Evolutionary conservation across 2,888 invertebrate species (phyloP).

Genomic region (Octonoba sinensis): DNA sequence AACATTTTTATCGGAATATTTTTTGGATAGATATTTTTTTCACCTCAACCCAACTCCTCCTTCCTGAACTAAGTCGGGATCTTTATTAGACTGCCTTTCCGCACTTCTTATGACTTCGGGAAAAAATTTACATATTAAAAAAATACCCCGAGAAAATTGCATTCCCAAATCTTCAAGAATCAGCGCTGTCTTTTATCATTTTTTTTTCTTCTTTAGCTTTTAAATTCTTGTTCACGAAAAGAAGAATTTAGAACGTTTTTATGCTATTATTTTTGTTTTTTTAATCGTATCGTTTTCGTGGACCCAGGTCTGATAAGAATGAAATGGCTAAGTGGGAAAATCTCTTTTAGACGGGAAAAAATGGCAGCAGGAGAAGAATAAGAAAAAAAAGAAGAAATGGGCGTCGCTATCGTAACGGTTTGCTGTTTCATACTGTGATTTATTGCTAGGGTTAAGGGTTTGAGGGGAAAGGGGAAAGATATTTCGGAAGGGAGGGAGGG

Average conservation of each 20-base stretch:
- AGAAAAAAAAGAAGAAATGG: background rate
- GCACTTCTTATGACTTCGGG: conserved; percentile 2
- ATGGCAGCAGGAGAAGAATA: background rate
- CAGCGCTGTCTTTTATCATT: conserved; percentile 3
- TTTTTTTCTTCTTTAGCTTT: conserved; percentile 2
- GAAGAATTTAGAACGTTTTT: conserved; percentile 7
- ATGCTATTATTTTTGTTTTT: conserved; percentile 4
- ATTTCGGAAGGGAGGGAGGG: no score
- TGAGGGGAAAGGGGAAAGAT: background rate
- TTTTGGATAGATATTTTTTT: no score
- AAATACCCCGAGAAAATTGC: conserved; percentile 22
- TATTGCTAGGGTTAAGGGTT: conserved; percentile 44
- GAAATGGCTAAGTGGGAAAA: conserved; percentile 33
- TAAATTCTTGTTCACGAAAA: background rate
- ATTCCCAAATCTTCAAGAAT: conserved; percentile 5
- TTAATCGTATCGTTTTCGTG: conserved; percentile 35
- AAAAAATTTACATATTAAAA: conserved; percentile 45
- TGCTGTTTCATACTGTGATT: conserved; percentile 52
- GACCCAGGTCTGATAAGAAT: conserved; percentile 16
- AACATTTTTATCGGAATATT: conserved; percentile 24
- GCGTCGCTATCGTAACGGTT: conserved; percentile 34
- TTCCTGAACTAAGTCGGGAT: background rate
- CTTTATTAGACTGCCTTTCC: conserved; percentile 22
- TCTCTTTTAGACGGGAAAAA: conserved; percentile 1
- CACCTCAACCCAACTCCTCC: no score